Conservation (phyloP, 2,888 invertebrate species). For the Lissocephala sabroskyi region DNA sequence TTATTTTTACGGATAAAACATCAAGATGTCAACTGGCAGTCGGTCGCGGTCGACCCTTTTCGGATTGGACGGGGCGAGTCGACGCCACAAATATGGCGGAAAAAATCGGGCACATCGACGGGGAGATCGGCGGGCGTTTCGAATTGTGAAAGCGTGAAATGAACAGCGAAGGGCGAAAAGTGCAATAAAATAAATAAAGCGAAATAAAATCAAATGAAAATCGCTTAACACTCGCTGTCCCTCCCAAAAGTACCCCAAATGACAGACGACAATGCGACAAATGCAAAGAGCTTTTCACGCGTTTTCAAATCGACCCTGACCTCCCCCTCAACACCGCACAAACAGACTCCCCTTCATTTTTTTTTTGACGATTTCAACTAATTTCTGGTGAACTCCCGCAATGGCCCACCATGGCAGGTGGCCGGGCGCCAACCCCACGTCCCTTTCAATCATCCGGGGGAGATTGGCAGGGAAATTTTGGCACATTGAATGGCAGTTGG, state of each 20-base stretch:
- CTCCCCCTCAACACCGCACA: too few relatives aligned
- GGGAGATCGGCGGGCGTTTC: slow-evolving; percentile 26
- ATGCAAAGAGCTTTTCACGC: slow-evolving; percentile 39
- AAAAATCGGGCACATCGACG: slow-evolving; percentile 36
- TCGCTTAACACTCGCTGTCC: slow-evolving; percentile 48
- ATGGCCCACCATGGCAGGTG: slow-evolving; percentile 27
- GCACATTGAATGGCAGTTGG: too few relatives aligned
- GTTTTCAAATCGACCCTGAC: too few relatives aligned
- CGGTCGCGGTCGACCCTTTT: slow-evolving; percentile 26
- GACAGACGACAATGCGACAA: slow-evolving; percentile 45
- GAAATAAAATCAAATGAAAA: slow-evolving; percentile 29
- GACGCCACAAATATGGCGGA: slow-evolving; percentile 35
- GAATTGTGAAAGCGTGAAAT: slow-evolving; percentile 43
- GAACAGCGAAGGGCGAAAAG: slow-evolving; percentile 37
- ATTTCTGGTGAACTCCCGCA: slow-evolving; percentile 39
- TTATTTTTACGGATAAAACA: too few relatives aligned
- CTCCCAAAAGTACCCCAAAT: slow-evolving; percentile 35
- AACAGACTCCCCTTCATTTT: too few relatives aligned
- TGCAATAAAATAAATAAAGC: slow-evolving; percentile 46
- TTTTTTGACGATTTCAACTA: too few relatives aligned
- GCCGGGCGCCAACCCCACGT: slow-evolving; percentile 10
- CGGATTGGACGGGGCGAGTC: slow-evolving; percentile 21
- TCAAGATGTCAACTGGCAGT: slow-evolving; percentile 28
- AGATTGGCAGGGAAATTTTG: too few relatives aligned
- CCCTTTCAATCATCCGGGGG: too few relatives aligned